Evolutionary conservation across 2,797 vertebrate species (phyloP).

Genomic region (Gymnothorax reevesii): DNA sequence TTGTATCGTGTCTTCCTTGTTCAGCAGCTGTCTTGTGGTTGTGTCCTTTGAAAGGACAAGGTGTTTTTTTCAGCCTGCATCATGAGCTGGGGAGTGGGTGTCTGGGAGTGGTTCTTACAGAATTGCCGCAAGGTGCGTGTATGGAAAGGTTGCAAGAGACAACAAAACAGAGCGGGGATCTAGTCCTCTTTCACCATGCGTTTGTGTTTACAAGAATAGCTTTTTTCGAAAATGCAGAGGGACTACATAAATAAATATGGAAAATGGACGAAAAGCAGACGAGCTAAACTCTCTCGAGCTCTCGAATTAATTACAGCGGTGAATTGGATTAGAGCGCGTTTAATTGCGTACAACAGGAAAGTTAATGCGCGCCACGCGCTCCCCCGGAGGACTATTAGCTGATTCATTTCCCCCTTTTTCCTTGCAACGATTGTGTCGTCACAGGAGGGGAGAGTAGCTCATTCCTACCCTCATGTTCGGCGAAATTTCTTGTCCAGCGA

Average conservation of each 20-base stretch:
- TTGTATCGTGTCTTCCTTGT: neutral
- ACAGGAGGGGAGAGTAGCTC: neutral
- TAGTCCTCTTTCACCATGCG: neutral
- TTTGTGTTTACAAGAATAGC: too few relatives aligned
- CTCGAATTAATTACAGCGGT: slow-evolving; percentile 22
- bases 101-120: neutral
- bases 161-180: neutral
- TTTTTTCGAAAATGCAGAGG: slow-evolving; percentile 8
- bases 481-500: slow-evolving; percentile 5
- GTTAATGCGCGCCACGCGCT: slow-evolving; percentile 20
- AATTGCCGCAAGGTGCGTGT: neutral
- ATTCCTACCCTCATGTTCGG: neutral
- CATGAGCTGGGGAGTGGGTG: neutral
- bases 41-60: slow-evolving; percentile 1
- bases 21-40: neutral
- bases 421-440: slow-evolving; percentile 2
- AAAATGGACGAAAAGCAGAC: slow-evolving; percentile 11
- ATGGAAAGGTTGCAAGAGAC: neutral
- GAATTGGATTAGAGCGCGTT: slow-evolving; percentile 22
- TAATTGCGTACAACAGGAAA: slow-evolving; percentile 21
- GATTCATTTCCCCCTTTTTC: slow-evolving; percentile 1
- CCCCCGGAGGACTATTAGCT: slow-evolving; percentile 12
- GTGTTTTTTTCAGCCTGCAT: neutral
- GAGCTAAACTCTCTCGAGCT: slow-evolving; percentile 18
- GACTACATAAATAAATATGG: slow-evolving; percentile 22